Evolutionary conservation across 1,140 invertebrate genomes (phyloP).

Genomic region (Lamellibrachia luymesi): DNA sequence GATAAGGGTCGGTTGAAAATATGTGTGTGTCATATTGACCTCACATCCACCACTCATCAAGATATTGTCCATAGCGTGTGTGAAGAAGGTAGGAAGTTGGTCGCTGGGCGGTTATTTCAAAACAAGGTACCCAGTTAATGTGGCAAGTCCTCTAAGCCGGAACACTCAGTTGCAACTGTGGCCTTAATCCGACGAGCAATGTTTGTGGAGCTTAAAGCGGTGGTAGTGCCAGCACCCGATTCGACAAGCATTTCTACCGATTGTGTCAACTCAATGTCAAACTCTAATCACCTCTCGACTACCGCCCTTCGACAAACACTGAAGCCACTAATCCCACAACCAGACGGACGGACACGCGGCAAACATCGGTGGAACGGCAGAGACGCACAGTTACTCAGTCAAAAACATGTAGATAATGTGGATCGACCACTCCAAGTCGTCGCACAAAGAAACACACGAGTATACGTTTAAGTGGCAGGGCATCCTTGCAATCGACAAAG

Average conservation of each 20-base stretch:
- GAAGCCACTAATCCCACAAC: background rate
- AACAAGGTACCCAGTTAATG: background rate
- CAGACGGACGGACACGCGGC: background rate
- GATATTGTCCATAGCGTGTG: too few relatives aligned
- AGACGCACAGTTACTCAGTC: background rate
- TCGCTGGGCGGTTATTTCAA: too few relatives aligned
- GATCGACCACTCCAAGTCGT: background rate
- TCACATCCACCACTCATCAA: too few relatives aligned
- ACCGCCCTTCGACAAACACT: background rate
- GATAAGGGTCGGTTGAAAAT: too few relatives aligned
- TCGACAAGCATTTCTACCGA: background rate
- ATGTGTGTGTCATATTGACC: too few relatives aligned
- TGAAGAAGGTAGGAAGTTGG: too few relatives aligned
- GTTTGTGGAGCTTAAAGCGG: background rate
- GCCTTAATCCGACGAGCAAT: background rate
- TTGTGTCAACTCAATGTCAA: conserved; percentile 5
- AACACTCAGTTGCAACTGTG: background rate
- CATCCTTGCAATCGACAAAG: background rate
- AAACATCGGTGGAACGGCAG: background rate
- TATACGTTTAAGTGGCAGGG: background rate
- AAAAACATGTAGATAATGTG: background rate
- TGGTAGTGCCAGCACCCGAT: background rate
- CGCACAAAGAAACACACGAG: too few relatives aligned
- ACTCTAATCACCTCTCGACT: conserved; percentile 1
- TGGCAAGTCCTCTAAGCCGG: background rate